Evolutionary conservation across 2,888 invertebrate genomes (phyloP), one percentile per base, ranked within the genome.

Genomic region (Abrostola triplasia): DNA sequence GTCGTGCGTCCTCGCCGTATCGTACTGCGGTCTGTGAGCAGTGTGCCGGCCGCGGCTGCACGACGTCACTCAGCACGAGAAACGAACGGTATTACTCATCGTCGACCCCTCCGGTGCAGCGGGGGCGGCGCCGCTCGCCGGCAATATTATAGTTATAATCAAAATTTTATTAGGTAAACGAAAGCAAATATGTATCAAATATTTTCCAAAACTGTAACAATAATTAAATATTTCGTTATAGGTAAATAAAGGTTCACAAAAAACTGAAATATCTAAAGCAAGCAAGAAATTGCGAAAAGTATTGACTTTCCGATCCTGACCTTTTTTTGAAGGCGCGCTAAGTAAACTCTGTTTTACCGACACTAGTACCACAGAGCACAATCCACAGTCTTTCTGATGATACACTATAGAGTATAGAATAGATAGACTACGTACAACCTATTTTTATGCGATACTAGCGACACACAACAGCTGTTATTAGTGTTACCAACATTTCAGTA

Each of bases 71-170:
- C 91, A 88, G 82, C 90, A 90, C 88, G 88, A 90, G 81, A 86
- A 90, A 91, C 89, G 90, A 91, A 91, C 81, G 80, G 75, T 79
- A 92, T 92, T 94, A 92, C 91, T 92, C 93, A 93, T 93, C 87
- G 89, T 84, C 87, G 82, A 82, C 85, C 84, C 85, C 85, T 82
- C 80, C 77, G 83, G 67, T 79, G 79, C 82, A 82, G 82, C 82
- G 84, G 80, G 83, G 85, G 85, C 84, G 84, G 81, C 57, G 64
- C 78, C 77, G 75, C 76, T 78, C 75, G 80, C 85, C 83, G 85
- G 79, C 73, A 72, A 44, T 67, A 51, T 38, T 44, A 48, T 42
- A 63, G 62, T 57, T 70, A 55, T 56, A 57, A 72, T 73, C 38
- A 11, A 63, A 73, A 72, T 76, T 61, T 67, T 60, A 69, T 61